Evolutionary conservation across 2,888 invertebrate genomes (phyloP).

Genomic region (Lithosia quadra): DNA sequence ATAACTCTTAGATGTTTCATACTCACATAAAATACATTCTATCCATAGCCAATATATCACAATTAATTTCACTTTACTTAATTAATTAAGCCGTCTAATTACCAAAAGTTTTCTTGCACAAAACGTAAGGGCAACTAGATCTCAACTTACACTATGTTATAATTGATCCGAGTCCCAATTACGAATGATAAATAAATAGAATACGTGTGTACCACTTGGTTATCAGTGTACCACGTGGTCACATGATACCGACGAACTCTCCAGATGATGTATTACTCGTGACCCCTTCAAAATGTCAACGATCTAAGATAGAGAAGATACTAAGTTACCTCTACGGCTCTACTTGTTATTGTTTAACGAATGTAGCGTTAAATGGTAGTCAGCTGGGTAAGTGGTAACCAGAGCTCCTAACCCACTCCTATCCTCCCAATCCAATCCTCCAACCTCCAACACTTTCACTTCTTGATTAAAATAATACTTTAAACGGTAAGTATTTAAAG

Average conservation of each 20-base stretch:
- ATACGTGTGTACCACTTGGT: neutral
- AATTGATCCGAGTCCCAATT: conserved; percentile 24
- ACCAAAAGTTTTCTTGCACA: neutral
- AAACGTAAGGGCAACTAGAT: neutral
- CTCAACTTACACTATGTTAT: conserved; percentile 18
- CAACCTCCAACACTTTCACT: too few species aligned
- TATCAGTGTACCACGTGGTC: conserved; percentile 24
- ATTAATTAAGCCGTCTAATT: neutral
- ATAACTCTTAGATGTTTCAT: neutral
- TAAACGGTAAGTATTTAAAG: too few species aligned
- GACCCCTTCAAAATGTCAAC: neutral
- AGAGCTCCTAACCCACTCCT: too few species aligned
- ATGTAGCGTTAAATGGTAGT: too few species aligned
- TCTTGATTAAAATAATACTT: too few species aligned
- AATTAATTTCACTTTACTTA: conserved; percentile 12
- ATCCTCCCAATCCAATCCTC: too few species aligned
- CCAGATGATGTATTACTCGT: neutral
- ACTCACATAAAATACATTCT: neutral
- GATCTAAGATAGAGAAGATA: neutral
- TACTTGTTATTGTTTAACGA: too few species aligned
- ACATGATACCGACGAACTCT: neutral
- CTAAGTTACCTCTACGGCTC: too few species aligned
- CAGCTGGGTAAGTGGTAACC: too few species aligned
- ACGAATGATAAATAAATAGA: conserved; percentile 35
- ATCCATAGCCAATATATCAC: conserved; percentile 3